Conservation (phyloP, 2,797 vertebrate genomes). For the Molossus molossus region DNA sequence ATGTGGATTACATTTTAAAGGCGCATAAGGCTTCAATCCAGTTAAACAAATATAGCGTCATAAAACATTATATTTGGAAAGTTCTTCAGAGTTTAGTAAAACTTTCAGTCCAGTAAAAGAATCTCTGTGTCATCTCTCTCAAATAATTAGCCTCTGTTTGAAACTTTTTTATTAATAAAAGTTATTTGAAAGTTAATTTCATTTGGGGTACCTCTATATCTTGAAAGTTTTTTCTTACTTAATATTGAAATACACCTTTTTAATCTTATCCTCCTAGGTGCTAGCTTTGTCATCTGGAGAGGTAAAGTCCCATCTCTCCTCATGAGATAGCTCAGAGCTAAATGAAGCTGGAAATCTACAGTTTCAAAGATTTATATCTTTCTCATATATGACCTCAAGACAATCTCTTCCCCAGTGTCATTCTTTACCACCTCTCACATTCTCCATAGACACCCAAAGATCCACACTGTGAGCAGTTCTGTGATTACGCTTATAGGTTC, state of each 20-base stretch:
- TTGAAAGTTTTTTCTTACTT: constrained; percentile 5
- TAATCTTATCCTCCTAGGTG: background rate
- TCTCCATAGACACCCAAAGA: background rate
- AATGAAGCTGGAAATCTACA: background rate
- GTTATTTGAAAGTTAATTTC: constrained; percentile 58
- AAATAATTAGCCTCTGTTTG: constrained; percentile 54
- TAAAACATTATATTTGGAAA: constrained; percentile 57
- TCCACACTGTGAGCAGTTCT: background rate
- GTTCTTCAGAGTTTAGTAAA: constrained; percentile 48
- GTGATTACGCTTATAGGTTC: background rate
- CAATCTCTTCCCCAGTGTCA: background rate
- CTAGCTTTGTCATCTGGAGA: background rate
- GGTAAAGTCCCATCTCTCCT: background rate
- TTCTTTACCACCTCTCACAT: background rate
- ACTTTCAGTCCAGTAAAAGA: background rate
- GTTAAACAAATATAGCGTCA: constrained; percentile 38
- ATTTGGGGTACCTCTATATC: background rate
- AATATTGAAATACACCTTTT: constrained; percentile 28
- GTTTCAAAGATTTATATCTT: background rate
- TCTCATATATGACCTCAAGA: background rate
- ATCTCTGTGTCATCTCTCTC: background rate
- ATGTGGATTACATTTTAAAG: constrained; percentile 70
- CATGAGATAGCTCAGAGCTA: background rate
- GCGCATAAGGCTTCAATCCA: background rate
- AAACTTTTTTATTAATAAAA: constrained; percentile 61